These are phyloP conservation scores for Condylura cristata DNA, from an alignment of 2,113 vertebrate genomes.

Conservation along the genomic window DNA sequence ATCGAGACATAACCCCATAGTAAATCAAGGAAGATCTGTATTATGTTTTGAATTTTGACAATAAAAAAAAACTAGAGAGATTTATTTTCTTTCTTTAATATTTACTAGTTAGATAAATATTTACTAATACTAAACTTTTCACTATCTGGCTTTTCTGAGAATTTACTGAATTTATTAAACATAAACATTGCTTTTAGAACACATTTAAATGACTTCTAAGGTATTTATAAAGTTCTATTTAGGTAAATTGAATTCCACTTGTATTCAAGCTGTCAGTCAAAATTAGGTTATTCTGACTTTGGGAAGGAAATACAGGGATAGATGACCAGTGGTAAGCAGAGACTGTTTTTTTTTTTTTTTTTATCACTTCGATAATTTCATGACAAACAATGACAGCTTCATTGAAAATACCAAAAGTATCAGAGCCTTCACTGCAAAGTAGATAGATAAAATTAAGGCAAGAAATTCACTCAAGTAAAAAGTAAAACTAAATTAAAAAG, in stretches of 20 bases:
- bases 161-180: background rate
- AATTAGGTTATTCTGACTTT: background rate
- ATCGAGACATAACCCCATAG: background rate
- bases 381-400: background rate
- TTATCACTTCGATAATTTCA: constrained; percentile 1
- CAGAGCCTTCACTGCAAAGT: background rate
- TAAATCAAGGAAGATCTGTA: background rate
- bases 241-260: constrained; percentile 2
- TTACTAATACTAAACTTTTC: background rate
- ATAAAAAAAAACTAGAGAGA: background rate
- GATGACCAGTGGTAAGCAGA: background rate
- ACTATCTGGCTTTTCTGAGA: background rate
- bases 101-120: background rate
- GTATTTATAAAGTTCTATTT: background rate
- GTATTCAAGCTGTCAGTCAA: background rate
- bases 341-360: background rate
- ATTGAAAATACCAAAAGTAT: background rate
- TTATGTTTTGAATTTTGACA: background rate
- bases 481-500: background rate
- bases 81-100: background rate
- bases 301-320: background rate
- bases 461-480: background rate
- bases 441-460: background rate
- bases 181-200: too few species aligned
- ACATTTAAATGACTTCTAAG: too few species aligned